These are phyloP conservation scores for Steinernema carpocapsae DNA, from an alignment of 2,888 invertebrate species.

Conservation along the genomic window DNA sequence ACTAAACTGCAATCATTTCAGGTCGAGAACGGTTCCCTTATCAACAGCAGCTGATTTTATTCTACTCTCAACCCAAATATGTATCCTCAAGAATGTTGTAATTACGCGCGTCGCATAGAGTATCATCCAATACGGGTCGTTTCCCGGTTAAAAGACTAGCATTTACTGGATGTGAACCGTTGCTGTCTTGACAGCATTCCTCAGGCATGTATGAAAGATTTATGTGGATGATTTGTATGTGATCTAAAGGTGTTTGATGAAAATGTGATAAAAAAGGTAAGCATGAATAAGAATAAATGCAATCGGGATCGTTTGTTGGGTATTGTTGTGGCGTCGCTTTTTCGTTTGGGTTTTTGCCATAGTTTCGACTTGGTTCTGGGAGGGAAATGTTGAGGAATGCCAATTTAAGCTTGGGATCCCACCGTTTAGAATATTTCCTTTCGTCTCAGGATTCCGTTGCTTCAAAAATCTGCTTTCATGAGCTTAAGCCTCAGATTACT, in stretches of 20 bases:
- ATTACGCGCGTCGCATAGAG: constrained; percentile 15
- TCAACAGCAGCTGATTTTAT: constrained; percentile 18
- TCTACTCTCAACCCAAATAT: not conserved
- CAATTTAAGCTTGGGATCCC: too few species aligned
- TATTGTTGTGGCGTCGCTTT: too few species aligned
- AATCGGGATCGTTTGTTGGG: too few species aligned
- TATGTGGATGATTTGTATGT: not conserved
- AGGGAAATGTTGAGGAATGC: too few species aligned
- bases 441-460: too few species aligned
- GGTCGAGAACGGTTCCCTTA: not conserved
- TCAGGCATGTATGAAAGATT: not conserved
- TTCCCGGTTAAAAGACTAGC: not conserved
- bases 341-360: too few species aligned
- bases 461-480: too few species aligned
- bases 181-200: not conserved
- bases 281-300: too few species aligned
- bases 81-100: not conserved
- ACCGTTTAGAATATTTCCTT: too few species aligned
- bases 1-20: not conserved
- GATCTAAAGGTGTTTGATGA: not conserved
- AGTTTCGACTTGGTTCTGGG: too few species aligned
- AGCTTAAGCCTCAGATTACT: too few species aligned
- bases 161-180: not conserved
- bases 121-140: constrained; percentile 9
- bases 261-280: too few species aligned